phyloP scores from a whole-genome alignment of 1,140 invertebrate species.

The Zaprionus vittiger region DNA sequence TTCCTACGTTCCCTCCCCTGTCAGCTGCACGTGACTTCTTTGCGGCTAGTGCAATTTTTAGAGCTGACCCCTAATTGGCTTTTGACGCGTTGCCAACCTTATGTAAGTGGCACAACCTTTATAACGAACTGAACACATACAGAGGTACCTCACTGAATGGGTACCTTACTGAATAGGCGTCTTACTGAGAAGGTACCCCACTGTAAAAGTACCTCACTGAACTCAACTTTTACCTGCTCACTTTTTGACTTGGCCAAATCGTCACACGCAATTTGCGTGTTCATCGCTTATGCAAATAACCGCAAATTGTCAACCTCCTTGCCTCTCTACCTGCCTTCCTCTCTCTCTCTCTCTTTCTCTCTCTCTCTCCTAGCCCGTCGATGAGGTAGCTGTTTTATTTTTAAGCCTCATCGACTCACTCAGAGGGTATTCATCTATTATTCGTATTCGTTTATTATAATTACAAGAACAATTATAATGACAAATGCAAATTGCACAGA shows the following conservation, averaged over 20 bases:
- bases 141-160: background rate
- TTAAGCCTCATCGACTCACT: constrained; percentile 16
- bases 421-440: background rate
- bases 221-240: background rate
- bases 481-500: constrained; percentile 28
- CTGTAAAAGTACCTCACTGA: background rate
- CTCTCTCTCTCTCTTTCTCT: background rate
- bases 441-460: constrained; percentile 27
- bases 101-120: constrained; percentile 13
- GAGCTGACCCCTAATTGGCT: constrained; percentile 70
- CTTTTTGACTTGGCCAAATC: constrained; percentile 30
- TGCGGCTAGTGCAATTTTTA: constrained; percentile 54
- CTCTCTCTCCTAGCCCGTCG: background rate
- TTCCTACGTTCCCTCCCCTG: constrained; percentile 39
- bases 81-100: constrained; percentile 27
- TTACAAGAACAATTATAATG: constrained; percentile 36
- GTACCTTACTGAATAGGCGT: background rate
- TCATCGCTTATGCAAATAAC: constrained; percentile 43
- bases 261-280: constrained; percentile 35
- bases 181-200: background rate
- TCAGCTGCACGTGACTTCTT: constrained; percentile 66
- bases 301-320: background rate
- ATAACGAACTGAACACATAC: background rate
- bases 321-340: no score
- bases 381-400: constrained; percentile 43